These are phyloP conservation scores for Tuberolachnus salignus DNA, from an alignment of 2,888 invertebrate genomes.

Conservation along the genomic window DNA sequence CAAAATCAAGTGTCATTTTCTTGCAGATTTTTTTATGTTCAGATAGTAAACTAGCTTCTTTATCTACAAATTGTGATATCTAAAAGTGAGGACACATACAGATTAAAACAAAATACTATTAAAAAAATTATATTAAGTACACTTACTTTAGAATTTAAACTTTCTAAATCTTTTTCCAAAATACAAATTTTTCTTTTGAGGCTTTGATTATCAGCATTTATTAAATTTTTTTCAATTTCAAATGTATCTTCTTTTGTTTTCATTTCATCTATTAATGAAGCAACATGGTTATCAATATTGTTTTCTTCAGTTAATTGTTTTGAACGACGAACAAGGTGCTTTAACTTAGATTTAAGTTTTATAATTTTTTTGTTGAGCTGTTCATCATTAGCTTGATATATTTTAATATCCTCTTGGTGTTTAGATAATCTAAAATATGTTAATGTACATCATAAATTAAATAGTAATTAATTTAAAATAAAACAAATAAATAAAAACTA, in stretches of 20 bases:
- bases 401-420: constrained; percentile 47
- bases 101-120: constrained; percentile 3
- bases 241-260: constrained; percentile 64
- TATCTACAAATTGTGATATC: constrained; percentile 25
- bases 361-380: constrained; percentile 35
- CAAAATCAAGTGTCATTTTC: constrained; percentile 37
- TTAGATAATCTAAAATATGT: constrained; percentile 20
- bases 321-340: constrained; percentile 25
- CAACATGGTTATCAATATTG: constrained; percentile 54
- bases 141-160: constrained; percentile 34
- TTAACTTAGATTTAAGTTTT: constrained; percentile 45
- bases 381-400: constrained; percentile 31
- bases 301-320: constrained; percentile 56
- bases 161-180: constrained; percentile 44
- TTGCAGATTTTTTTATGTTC: constrained; percentile 28
- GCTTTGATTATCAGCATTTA: constrained; percentile 28
- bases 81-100: not conserved
- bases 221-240: constrained; percentile 32
- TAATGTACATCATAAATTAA: not conserved
- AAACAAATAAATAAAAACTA: not conserved
- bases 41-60: constrained; percentile 4
- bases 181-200: constrained; percentile 35
- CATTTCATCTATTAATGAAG: constrained; percentile 51
- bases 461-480: not conserved
- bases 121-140: not conserved